Base-by-base conservation (phyloP, 2,113 vertebrate species). In the Monopterus albus region DNA sequence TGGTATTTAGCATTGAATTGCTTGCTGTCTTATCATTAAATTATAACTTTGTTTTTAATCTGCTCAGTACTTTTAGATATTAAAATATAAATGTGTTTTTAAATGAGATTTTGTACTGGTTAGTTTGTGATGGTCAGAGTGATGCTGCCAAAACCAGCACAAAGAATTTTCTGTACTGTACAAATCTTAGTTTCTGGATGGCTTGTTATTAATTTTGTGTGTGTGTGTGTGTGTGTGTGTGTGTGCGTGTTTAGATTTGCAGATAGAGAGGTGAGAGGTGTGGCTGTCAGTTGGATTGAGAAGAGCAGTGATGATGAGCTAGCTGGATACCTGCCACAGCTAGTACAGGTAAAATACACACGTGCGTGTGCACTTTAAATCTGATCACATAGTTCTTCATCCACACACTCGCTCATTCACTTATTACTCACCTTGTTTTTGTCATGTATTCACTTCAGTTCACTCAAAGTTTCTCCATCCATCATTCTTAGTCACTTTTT, bases 301-400 rank as follows among this genome's bases (percentile, higher is more conserved):
- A 83, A 92, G 29, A 93, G 97, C 87, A 97, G 93, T 52, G 96
- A 99, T 56, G 98, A 98, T 79, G 97, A 99, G 64, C 88, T 99
- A 72, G 91, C 93, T 26, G 96, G 96, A 82, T 96, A 98, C 79
- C 94, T 99, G 38, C 98, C 98, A 49, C 98, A 99, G 21, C 95
- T 99, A 73, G 97, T 99, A 6, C 96, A 99, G 94, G 98, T 98
- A 77, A 28, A 55, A 43, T n/a, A 33, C 20, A 20, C 38, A 39
- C 5, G 6, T 31, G 8, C 5, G 5, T 31, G 8, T 31, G 29
- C 5, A 31, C 29, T 31, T 31, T 31, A 18, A 15, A 1, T 12
- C 2, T 57, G 52, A 20, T n/a, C n/a, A n/a, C 15, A 4, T 6
- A 17, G 39, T 11, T 7, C 14, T 39, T 40, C 49, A 21, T n/a